Percentiles rank a stretch among this genome's conserved stretches.
These are phyloP conservation scores for Drosophila mayri DNA, from an alignment of 1,140 invertebrate genomes.

Conservation along the genomic window DNA sequence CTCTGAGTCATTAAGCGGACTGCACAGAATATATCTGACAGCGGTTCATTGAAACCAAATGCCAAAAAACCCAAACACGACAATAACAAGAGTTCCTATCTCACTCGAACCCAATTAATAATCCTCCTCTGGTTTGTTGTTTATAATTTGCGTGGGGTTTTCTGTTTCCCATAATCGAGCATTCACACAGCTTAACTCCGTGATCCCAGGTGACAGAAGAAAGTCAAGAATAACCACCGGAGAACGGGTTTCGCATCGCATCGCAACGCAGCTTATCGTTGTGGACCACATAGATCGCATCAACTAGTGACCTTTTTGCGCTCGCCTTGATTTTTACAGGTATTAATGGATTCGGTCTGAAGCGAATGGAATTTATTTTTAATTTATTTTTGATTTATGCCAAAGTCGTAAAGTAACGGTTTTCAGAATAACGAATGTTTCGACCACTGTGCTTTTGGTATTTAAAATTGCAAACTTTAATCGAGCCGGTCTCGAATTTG, in stretches of 20 bases:
- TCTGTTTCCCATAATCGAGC: constrained; percentile 66
- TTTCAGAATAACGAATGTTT: not conserved
- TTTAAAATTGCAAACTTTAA: not conserved
- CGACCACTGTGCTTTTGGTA: constrained; percentile 1
- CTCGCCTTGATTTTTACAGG: constrained; percentile 21
- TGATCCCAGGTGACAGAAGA: constrained; percentile 54
- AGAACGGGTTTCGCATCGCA: constrained; percentile 55
- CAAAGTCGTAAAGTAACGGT: constrained; percentile 6
- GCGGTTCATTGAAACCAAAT: constrained; percentile 50
- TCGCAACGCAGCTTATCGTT: constrained; percentile 14
- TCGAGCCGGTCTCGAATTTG: not conserved
- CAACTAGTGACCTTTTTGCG: constrained; percentile 23
- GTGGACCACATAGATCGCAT: constrained; percentile 1
- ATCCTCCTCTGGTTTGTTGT: constrained; percentile 37
- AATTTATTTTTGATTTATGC: constrained; percentile 20
- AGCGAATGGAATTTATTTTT: constrained; percentile 5
- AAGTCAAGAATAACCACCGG: constrained; percentile 68
- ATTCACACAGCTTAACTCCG: constrained; percentile 56
- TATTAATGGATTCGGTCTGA: constrained; percentile 27
- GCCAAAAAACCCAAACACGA: constrained; percentile 28
- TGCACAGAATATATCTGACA: constrained; percentile 25
- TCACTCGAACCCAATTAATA: constrained; percentile 50
- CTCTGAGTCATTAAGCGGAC: constrained; percentile 23
- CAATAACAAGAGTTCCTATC: constrained; percentile 37
- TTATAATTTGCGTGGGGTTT: constrained; percentile 67